Evolutionary conservation across 1,140 invertebrate species (phyloP).

Genomic region (Drosophila nigromelanica): DNA sequence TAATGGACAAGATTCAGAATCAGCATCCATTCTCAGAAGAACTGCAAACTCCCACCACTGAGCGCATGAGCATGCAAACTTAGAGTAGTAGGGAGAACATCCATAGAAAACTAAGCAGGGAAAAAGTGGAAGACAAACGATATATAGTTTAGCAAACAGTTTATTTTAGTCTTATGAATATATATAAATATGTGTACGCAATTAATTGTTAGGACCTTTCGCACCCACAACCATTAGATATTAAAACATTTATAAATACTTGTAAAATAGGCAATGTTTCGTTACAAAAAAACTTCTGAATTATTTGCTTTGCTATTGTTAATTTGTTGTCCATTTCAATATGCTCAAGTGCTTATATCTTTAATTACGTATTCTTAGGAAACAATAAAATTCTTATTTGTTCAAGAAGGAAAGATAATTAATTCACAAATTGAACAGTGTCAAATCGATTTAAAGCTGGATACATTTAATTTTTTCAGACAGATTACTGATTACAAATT

Average conservation of each 20-base stretch:
- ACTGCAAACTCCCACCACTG: neutral
- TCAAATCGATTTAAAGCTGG: too few species aligned
- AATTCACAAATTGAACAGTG: too few species aligned
- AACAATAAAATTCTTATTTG: slow-evolving; percentile 50
- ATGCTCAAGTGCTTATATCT: slow-evolving; percentile 11
- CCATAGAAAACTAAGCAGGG: slow-evolving; percentile 25
- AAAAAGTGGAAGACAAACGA: slow-evolving; percentile 11
- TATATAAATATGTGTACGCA: slow-evolving; percentile 18
- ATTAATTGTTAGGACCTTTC: slow-evolving; percentile 19
- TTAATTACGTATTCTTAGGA: slow-evolving; percentile 24
- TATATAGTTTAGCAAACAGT: slow-evolving; percentile 19
- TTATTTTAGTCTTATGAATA: slow-evolving; percentile 25
- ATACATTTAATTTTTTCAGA: too few species aligned
- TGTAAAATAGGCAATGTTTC: slow-evolving; percentile 22
- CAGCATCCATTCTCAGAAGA: slow-evolving; percentile 27
- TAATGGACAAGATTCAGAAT: slow-evolving; percentile 61
- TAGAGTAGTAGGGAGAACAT: slow-evolving; percentile 8
- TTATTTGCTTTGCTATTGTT: slow-evolving; percentile 42
- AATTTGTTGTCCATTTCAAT: slow-evolving; percentile 50
- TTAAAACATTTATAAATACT: neutral
- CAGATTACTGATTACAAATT: too few species aligned
- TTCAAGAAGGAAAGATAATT: slow-evolving; percentile 1
- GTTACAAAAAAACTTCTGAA: slow-evolving; percentile 28
- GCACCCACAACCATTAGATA: neutral
- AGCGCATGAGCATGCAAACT: slow-evolving; percentile 23